Evolutionary conservation across 2,888 invertebrate genomes (phyloP), one percentile per base, ranked within the genome.

Genomic region (Neoscelio sp.): DNA sequence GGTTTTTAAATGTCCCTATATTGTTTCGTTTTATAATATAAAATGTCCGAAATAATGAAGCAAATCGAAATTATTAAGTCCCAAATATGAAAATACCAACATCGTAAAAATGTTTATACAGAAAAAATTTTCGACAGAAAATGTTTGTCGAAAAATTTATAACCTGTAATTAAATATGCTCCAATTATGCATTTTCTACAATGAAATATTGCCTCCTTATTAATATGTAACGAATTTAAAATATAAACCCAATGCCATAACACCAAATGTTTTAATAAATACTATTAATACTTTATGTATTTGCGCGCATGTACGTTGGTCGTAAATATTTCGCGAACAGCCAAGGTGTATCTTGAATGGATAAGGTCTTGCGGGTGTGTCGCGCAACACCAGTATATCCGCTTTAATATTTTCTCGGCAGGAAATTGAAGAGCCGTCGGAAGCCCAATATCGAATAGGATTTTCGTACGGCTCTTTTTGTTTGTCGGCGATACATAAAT

Each of bases 341-440:
- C 33, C 30, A 48, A 42, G 64, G 35, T 50, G 28, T 26, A 26
- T 44, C 40, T 52, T 58, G 75, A 54, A 67, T 62, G 48, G 50
- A 42, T 71, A 65, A 56, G 64, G 56, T 35, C 40, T 52, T n/a
- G 54, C 42, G 64, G 54, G 64, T 71, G 58, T 71, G 62, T 71
- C 75, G 65, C 35, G 42, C n/a, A n/a, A 42, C 44, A 26, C 44
- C 46, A 50, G 65, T 60, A 68, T 56, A 80, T 80, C 73, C 76
- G 48, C 78, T 78, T 80, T 76, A 78, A 80, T 65, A 74, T 77
- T 65, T 74, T 62, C 74, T 76, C 74, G 70, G 60, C 40, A 76
- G 73, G 76, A 81, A 81, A 81, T 81, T 78, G 79, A 76, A 79
- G 79, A 74, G 70, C 70, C 77, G 62, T 44, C 68, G 62, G 73